These are phyloP conservation scores for Centropus bengalensis DNA, from an alignment of 2,113 vertebrate species.

Conservation along the genomic window DNA sequence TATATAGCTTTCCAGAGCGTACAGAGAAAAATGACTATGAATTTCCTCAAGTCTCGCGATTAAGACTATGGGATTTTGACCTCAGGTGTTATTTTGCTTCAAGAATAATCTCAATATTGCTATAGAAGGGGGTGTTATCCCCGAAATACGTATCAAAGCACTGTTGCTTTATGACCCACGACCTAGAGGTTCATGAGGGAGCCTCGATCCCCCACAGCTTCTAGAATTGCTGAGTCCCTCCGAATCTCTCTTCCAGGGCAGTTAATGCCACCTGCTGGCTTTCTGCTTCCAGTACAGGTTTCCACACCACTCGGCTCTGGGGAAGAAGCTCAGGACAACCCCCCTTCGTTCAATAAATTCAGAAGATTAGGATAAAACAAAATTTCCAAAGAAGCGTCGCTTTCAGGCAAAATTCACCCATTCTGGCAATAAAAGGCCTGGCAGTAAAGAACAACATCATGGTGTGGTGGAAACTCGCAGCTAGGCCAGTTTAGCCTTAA, in stretches of 20 bases:
- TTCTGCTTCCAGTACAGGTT: neutral
- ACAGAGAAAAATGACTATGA: fast-evolving
- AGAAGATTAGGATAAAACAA: neutral
- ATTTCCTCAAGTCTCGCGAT: neutral
- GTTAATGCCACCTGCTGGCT: neutral
- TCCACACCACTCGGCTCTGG: fast-evolving
- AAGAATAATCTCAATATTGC: neutral
- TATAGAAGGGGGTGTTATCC: neutral
- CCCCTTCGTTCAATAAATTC: neutral
- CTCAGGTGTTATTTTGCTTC: neutral
- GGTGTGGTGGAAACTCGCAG: neutral
- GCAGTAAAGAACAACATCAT: neutral
- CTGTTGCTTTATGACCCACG: fast-evolving
- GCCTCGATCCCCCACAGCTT: neutral
- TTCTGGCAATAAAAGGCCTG: no score
- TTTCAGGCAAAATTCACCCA: neutral
- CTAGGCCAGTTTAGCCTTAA: neutral
- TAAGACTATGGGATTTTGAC: neutral
- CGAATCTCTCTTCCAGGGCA: neutral
- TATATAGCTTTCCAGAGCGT: neutral
- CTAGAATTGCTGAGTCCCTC: neutral
- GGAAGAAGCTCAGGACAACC: neutral
- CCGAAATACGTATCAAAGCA: neutral
- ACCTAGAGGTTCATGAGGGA: neutral
- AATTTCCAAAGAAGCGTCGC: neutral